Evolutionary conservation across 1,140 invertebrate genomes (phyloP).

Genomic region (Formica selysi): DNA sequence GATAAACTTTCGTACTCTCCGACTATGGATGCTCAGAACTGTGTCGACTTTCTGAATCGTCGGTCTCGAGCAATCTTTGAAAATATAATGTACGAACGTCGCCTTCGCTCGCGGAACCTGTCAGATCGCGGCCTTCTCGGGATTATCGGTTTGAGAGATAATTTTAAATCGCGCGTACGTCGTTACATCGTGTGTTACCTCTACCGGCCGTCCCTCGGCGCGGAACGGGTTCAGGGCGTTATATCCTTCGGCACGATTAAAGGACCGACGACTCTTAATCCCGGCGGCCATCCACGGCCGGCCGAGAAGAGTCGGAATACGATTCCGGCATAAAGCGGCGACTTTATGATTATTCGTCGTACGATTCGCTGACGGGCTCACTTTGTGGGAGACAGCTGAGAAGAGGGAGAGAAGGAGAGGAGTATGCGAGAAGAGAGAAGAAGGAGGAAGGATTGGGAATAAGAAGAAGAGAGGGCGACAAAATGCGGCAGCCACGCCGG

Average conservation of each 20-base stretch:
- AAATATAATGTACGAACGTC: not conserved
- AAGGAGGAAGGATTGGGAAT: slow-evolving; percentile 20
- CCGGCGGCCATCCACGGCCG: slow-evolving; percentile 54
- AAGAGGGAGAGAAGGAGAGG: slow-evolving; percentile 32
- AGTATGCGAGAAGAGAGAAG: slow-evolving; percentile 24
- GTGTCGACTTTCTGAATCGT: slow-evolving; percentile 11
- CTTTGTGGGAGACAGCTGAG: slow-evolving; percentile 73
- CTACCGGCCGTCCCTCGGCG: slow-evolving; percentile 32
- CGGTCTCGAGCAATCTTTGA: not conserved
- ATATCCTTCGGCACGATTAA: slow-evolving; percentile 75
- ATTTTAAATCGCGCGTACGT: slow-evolving; percentile 49
- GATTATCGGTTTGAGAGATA: slow-evolving; percentile 33
- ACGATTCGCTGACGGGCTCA: slow-evolving; percentile 77
- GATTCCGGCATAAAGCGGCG: slow-evolving; percentile 78
- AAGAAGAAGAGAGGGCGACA: slow-evolving; percentile 65
- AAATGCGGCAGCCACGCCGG: slow-evolving; percentile 70
- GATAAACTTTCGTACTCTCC: not conserved
- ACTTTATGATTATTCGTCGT: slow-evolving; percentile 79
- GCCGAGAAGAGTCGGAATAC: slow-evolving; percentile 67
- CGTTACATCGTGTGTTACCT: slow-evolving; percentile 5
- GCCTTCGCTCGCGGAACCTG: not conserved
- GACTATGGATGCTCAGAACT: not conserved
- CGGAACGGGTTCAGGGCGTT: slow-evolving; percentile 68
- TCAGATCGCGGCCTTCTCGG: not conserved
- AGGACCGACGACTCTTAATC: slow-evolving; percentile 74